Evolutionary conservation across 2,113 vertebrate genomes (phyloP).

Genomic region (Gila orcuttii): DNA sequence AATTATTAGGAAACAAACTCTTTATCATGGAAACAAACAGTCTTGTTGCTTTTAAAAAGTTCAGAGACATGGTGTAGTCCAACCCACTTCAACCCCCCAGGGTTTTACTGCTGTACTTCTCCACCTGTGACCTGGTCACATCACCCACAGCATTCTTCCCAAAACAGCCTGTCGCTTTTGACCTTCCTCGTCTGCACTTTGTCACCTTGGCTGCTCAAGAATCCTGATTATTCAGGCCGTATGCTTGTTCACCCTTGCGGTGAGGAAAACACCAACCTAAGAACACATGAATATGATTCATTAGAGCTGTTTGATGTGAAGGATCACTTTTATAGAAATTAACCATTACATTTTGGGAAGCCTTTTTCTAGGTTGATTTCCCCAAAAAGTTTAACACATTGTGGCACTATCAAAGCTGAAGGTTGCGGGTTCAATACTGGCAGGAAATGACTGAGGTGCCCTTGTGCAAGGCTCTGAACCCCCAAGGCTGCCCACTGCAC

Average conservation of each 20-base stretch:
- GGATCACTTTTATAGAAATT: neutral
- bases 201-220: neutral
- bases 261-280: neutral
- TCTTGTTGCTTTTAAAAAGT: neutral
- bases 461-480: too few species aligned
- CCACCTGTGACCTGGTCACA: conserved; percentile 21
- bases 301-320: neutral
- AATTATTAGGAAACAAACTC: too few species aligned
- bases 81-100: neutral
- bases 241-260: neutral
- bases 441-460: too few species aligned
- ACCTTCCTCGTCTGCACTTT: conserved; percentile 17
- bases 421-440: too few species aligned
- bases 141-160: conserved; percentile 24
- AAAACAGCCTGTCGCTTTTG: conserved; percentile 21
- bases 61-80: neutral
- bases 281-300: neutral
- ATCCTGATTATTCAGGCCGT: conserved; percentile 3
- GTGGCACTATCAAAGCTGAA: neutral
- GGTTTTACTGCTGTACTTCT: neutral
- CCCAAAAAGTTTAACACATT: neutral
- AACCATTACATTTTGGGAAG: neutral
- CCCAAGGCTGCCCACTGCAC: too few species aligned
- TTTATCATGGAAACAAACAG: neutral
- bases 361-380: neutral